A percentile compares a stretch with the other conserved stretches of the same genome.
Evolutionary conservation across 1,140 invertebrate genomes (phyloP).

Genomic region (Meloidogyne chitwoodi): DNA sequence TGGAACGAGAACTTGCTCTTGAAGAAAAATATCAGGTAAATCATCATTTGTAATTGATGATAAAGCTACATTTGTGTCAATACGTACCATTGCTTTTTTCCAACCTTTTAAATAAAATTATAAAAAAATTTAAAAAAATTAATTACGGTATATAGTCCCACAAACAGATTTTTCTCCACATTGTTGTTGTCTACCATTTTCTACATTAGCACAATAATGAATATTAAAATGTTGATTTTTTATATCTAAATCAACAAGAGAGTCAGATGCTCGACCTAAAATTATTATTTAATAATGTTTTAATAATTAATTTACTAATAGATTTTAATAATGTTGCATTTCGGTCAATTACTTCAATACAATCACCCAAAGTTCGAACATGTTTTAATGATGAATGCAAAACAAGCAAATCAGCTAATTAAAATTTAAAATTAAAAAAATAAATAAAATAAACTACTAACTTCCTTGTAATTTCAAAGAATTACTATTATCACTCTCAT

Average conservation of each 20-base stretch:
- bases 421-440: too few relatives aligned
- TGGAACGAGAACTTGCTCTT: neutral
- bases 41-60: neutral
- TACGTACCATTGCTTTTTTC: neutral
- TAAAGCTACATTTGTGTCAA: neutral
- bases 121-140: neutral
- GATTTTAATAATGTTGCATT: neutral
- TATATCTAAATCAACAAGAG: neutral
- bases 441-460: neutral
- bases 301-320: neutral
- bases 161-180: neutral
- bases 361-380: neutral
- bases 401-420: neutral
- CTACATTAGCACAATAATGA: neutral
- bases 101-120: neutral
- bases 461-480: neutral
- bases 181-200: neutral
- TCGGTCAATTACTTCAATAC: neutral
- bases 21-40: neutral
- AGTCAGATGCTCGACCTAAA: neutral
- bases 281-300: neutral
- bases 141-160: neutral
- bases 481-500: neutral
- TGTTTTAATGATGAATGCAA: neutral
- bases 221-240: neutral